Percentiles rank a stretch among this genome's conserved stretches.
Conservation (phyloP, 2,797 vertebrate genomes). For the Phyllotis vaccarum region DNA sequence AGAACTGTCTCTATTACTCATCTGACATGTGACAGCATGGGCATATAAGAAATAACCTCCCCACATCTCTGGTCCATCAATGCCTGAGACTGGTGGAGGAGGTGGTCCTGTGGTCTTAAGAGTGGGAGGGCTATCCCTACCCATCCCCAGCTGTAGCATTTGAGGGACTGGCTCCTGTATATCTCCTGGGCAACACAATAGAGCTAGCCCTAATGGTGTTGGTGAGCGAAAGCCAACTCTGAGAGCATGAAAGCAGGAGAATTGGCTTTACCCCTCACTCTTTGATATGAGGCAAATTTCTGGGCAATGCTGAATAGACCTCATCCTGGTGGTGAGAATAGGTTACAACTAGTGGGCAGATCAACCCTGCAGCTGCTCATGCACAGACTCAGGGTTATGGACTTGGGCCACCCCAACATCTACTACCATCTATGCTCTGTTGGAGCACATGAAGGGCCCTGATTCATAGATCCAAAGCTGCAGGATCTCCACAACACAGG, state of each 20-base stretch:
- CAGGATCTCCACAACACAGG: background rate
- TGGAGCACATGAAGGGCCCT: background rate
- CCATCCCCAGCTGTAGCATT: background rate
- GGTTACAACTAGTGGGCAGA: background rate
- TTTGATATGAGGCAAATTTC: background rate
- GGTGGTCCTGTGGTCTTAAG: background rate
- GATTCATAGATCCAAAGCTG: background rate
- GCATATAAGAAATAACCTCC: background rate
- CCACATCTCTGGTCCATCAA: background rate
- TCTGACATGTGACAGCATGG: background rate
- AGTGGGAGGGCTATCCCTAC: background rate
- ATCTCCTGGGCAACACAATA: background rate
- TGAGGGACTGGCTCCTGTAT: background rate
- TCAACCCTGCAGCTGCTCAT: background rate
- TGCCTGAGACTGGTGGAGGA: background rate
- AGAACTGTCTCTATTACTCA: background rate
- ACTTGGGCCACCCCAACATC: background rate
- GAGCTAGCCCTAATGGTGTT: background rate
- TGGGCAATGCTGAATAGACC: background rate
- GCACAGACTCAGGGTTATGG: background rate
- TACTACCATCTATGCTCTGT: background rate
- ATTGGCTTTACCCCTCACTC: background rate
- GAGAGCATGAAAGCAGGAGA: background rate
- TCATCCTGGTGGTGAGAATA: background rate
- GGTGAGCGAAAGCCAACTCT: background rate